phyloP scores from a whole-genome alignment of 2,888 invertebrate genomes.

The Scaptomyza polygonia region DNA sequence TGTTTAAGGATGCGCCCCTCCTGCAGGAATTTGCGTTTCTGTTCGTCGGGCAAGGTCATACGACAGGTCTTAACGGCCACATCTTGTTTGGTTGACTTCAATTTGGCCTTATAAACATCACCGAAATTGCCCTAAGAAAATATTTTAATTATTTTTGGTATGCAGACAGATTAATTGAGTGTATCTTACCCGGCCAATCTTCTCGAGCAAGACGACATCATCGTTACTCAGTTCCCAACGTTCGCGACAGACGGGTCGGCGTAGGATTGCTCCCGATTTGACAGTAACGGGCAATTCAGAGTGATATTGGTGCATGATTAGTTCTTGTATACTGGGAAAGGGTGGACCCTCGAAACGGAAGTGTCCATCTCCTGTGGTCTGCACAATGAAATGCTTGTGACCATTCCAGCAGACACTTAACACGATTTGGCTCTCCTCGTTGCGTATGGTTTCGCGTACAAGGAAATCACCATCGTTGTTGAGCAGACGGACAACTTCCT shows the following conservation, averaged over 20 bases:
- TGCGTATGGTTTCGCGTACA: slow-evolving; percentile 95
- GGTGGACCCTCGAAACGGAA: slow-evolving; percentile 97
- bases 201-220: slow-evolving; percentile 94
- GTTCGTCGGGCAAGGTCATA: slow-evolving; percentile 96
- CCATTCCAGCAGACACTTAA: slow-evolving; percentile 98
- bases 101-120: slow-evolving; percentile 96
- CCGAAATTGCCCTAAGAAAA: slow-evolving; percentile 95
- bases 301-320: slow-evolving; percentile 94
- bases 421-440: slow-evolving; percentile 96
- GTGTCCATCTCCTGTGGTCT: slow-evolving; percentile 95
- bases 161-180: background rate
- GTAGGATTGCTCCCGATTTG: slow-evolving; percentile 94
- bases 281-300: slow-evolving; percentile 95
- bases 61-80: slow-evolving; percentile 98
- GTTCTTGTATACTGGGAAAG: slow-evolving; percentile 95
- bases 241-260: slow-evolving; percentile 93
- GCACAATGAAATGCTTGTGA: slow-evolving; percentile 98
- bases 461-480: slow-evolving; percentile 97
- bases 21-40: slow-evolving; percentile 96
- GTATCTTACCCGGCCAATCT: slow-evolving; percentile 93
- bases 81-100: slow-evolving; percentile 92
- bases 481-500: slow-evolving; percentile 96
- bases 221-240: slow-evolving; percentile 98
- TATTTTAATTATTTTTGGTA: background rate
- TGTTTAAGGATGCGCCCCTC: slow-evolving; percentile 98